Evolutionary conservation across 2,797 vertebrate species (phyloP), one percentile per base, ranked within the genome.

Genomic region (Lerista edwardsae): DNA sequence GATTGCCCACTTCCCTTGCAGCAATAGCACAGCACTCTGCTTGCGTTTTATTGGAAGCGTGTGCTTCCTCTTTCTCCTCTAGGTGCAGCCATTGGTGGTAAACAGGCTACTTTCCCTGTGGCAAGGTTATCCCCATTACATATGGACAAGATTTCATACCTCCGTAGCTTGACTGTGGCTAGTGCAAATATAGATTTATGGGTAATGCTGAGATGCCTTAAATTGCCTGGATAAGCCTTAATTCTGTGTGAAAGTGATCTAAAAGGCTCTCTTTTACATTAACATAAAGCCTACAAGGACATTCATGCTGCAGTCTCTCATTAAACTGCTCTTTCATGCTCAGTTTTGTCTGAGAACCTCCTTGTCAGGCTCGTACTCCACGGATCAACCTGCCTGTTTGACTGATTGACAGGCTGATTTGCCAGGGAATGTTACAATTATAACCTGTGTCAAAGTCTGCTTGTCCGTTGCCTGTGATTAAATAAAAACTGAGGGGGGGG

Each of bases 271-370:
- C 88, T 34, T 36, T 55, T 12, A 41, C 82, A 78, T 90, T 69
- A 75, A 9, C 83, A 84, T 71, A 68, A 81, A 93, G 72, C 9
- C 78, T 83, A 25, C 72, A 39, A 80, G 90, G 41, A 75, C 87
- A 55, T 68, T 83, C 91, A 55, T 89, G 51, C 55, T 71, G 67
- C 84, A 88, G 71, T 44, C 68, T 72, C 57, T 89, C 81, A 74
- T 84, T 82, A 85, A 87, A 57, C 80, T 84, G 82, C 39, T 91
- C 11, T 90, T 94, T 87, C 90, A 85, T 83, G 44, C 23, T 41
- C 86, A 83, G 34, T 10, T 90, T 93, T 90, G 89, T 90, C 39
- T 59, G 82, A 68, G 71, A 93, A 95, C 90, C 41, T 67, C 81
- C 21, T 25, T 62, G 11, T 93, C 91, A 87, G 88, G 83, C 88